These are phyloP conservation scores for Chionomys nivalis DNA, from an alignment of 2,113 vertebrate genomes.

Conservation along the genomic window DNA sequence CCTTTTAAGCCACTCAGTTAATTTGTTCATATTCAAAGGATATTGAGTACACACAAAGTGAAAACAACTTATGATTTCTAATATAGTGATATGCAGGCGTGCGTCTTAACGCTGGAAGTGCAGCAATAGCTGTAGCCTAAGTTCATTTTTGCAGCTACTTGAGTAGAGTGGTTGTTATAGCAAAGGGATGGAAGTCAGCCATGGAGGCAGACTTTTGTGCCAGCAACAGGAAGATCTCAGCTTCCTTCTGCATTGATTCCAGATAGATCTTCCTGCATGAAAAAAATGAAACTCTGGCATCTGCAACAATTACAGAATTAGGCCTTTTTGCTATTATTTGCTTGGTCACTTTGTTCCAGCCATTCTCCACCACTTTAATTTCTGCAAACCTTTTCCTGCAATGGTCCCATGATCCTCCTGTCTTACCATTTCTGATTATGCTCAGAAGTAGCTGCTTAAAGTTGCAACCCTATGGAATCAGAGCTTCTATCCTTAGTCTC, in stretches of 20 bases:
- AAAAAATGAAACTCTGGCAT: background rate
- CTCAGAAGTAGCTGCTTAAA: constrained; percentile 6
- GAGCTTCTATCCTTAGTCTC: background rate
- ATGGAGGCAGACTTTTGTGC: background rate
- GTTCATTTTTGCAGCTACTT: constrained; percentile 1
- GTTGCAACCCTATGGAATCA: background rate
- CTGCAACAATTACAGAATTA: background rate
- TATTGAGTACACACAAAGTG: background rate
- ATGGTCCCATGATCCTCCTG: background rate
- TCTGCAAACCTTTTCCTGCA: background rate
- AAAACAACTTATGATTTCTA: constrained; percentile 39
- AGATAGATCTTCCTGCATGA: background rate
- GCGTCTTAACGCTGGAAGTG: background rate
- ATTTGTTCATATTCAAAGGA: constrained; percentile 25
- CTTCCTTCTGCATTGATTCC: background rate
- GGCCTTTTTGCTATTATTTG: background rate
- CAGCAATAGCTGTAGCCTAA: background rate
- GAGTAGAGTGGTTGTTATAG: background rate
- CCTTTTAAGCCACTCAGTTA: background rate
- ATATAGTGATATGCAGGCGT: background rate
- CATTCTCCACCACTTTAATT: background rate
- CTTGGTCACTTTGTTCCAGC: background rate
- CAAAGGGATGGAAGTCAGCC: background rate
- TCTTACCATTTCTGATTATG: background rate
- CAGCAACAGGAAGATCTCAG: background rate